Evolutionary conservation across 2,113 vertebrate genomes (phyloP), one percentile per base, ranked within the genome.

Genomic region (Propithecus coquereli): DNA sequence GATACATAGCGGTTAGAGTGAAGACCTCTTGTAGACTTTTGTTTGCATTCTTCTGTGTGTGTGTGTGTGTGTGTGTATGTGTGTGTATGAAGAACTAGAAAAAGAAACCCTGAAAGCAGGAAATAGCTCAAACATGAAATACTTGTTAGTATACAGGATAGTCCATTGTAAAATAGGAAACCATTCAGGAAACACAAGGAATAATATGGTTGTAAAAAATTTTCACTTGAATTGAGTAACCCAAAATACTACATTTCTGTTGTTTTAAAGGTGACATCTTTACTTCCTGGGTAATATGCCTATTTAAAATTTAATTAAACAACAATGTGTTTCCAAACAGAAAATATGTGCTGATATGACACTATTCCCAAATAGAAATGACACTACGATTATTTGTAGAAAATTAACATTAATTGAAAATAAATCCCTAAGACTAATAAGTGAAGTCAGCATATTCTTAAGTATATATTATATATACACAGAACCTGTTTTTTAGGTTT

Each of bases 341-440:
- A 96, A 97, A 93, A 82, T 93, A 97, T 82, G 57, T 94, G 57
- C 71, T 63, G 40, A 88, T 84, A 82, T 32, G 85, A 91, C 77
- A 90, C 34, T 95, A 92, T 80, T 50, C 23, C 50, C 81, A 82
- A 94, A 83, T 96, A 87, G 76, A 92, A 92, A 94, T 83, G 47
- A 94, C 73, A 70, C 68, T 71, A 71, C 85, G 45, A 91, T 94
- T 94, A 97, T 65, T 92, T 92, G 66, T 90, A 95, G 77, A 94
- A 97, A 95, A 97, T 92, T 34, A 97, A 94, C 84, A 94, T 66
- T 96, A 94, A 96, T 77, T 93, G 87, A 97, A 98, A 97, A 97
- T 93, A 96, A 97, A 96, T 96, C n/a, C 87, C 54, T 95, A 97
- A 93, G 90, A 94, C 84, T 93, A 97, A 90, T 87, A 93, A 93